Conservation (phyloP, 1,140 invertebrate genomes). For the Apis laboriosa region DNA sequence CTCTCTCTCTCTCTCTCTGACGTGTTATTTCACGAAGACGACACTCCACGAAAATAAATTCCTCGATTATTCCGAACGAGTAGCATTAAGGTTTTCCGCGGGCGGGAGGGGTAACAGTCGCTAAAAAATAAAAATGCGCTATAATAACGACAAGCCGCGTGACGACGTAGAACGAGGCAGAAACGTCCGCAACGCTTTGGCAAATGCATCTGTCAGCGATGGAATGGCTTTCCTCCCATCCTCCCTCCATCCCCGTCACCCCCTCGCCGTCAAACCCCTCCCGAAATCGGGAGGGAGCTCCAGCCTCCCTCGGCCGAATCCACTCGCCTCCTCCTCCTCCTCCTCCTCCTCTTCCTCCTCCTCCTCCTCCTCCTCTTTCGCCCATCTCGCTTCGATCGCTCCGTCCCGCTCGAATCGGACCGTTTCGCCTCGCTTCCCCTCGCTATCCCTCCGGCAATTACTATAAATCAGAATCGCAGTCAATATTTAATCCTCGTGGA, state of each 20-base stretch:
- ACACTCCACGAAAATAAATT: constrained; percentile 4
- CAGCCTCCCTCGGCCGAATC: constrained; percentile 56
- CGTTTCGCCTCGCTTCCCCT: constrained; percentile 56
- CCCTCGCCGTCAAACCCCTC: constrained; percentile 25
- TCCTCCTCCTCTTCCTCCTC: constrained; percentile 33
- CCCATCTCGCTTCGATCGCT: constrained; percentile 57
- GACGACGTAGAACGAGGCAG: constrained; percentile 64
- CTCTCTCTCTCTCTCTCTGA: too few relatives aligned
- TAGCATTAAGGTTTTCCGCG: constrained; percentile 36
- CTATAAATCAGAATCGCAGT: constrained; percentile 81
- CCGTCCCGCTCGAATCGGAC: constrained; percentile 44
- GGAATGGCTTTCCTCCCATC: constrained; percentile 70
- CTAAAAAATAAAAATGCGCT: constrained; percentile 70
- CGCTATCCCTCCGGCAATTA: constrained; percentile 73
- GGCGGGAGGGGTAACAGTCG: constrained; percentile 35
- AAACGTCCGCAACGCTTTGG: constrained; percentile 71
- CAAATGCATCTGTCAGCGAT: constrained; percentile 77
- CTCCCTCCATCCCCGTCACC: constrained; percentile 36
- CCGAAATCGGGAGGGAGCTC: constrained; percentile 41
- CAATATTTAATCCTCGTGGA: constrained; percentile 80
- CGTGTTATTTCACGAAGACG: neutral
- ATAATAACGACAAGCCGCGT: constrained; percentile 67
- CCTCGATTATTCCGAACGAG: constrained; percentile 39
- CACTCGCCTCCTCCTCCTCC: constrained; percentile 11
- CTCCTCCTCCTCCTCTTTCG: constrained; percentile 51